phyloP scores from a whole-genome alignment of 2,888 invertebrate genomes.

The Acanthosepion lycidas region DNA sequence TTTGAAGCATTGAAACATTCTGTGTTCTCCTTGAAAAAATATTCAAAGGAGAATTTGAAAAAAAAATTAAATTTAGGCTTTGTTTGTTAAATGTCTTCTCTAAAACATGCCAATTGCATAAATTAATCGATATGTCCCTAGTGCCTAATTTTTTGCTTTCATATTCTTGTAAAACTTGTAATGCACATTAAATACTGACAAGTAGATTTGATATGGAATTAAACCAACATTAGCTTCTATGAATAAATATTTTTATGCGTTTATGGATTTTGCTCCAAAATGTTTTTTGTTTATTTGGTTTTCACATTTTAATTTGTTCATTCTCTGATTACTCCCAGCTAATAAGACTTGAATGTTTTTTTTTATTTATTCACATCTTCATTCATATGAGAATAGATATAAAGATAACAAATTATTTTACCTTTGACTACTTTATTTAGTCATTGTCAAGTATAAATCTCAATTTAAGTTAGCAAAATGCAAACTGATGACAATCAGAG shows the following conservation, averaged over 20 bases:
- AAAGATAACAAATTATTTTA: background rate
- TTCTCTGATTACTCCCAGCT: background rate
- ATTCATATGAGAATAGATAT: too few relatives aligned
- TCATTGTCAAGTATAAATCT: background rate
- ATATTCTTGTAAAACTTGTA: background rate
- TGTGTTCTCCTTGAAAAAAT: background rate
- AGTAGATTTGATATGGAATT: background rate
- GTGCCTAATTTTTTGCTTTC: background rate
- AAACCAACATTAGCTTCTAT: background rate
- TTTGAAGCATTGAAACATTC: constrained; percentile 33
- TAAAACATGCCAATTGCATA: background rate
- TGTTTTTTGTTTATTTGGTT: background rate
- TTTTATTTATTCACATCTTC: background rate
- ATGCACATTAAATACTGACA: background rate
- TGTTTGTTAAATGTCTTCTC: background rate
- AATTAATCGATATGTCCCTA: background rate
- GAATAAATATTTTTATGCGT: background rate
- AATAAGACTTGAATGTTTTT: background rate
- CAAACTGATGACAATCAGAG: background rate
- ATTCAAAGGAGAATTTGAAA: background rate
- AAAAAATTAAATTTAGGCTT: background rate
- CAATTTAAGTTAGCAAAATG: background rate
- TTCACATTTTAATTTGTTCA: background rate
- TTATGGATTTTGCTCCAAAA: background rate
- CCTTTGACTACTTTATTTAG: background rate